Conservation (phyloP, 2,797 vertebrate species). For the Danio tinwini region DNA sequence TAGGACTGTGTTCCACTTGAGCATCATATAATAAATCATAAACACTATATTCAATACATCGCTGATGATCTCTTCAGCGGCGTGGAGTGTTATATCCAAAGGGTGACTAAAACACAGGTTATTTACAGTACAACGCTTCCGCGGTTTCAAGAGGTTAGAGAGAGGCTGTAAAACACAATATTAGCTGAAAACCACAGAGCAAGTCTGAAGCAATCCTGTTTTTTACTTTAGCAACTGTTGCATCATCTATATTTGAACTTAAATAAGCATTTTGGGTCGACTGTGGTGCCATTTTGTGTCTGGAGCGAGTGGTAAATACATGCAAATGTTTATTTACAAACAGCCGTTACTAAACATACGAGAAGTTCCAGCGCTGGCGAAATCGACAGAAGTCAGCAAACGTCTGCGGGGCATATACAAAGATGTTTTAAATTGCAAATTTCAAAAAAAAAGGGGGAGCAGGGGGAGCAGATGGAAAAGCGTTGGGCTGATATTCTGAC, state of each 20-base stretch:
- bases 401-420: slow-evolving; percentile 26
- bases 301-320: not conserved
- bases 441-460: not conserved
- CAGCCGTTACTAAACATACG: not conserved
- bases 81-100: not conserved
- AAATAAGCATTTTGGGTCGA: not conserved
- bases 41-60: not conserved
- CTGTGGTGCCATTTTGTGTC: not conserved
- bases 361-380: not conserved
- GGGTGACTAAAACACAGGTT: not conserved
- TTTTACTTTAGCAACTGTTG: slow-evolving; percentile 21
- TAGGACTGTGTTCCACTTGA: not conserved
- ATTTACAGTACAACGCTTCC: not conserved
- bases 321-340: slow-evolving; percentile 5
- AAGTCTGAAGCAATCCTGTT: not conserved
- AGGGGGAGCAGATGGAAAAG: slow-evolving; percentile 62
- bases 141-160: not conserved
- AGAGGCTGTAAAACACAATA: slow-evolving; percentile 21
- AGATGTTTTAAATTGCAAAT: slow-evolving; percentile 57
- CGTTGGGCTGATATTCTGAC: slow-evolving; percentile 64
- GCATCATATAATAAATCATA: not conserved
- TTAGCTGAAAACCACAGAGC: slow-evolving; percentile 16
- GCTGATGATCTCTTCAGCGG: not conserved
- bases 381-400: slow-evolving; percentile 28
- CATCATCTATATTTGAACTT: not conserved